Conservation (phyloP, 2,888 invertebrate species). For the Flexamia atlantica region DNA sequence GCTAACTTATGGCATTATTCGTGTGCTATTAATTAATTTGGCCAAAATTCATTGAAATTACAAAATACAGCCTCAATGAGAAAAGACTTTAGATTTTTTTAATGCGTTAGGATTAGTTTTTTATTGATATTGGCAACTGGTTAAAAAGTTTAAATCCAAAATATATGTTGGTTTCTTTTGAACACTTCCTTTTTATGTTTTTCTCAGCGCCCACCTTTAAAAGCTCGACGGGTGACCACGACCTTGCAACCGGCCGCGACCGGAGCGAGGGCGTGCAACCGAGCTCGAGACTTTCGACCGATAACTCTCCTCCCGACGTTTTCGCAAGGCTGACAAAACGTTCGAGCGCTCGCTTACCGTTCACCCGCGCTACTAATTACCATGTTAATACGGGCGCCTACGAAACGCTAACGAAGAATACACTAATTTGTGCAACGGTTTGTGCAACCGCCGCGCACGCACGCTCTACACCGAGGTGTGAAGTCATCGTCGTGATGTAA, state of each 20-base stretch:
- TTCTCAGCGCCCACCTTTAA: too few species aligned
- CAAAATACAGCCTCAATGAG: too few species aligned
- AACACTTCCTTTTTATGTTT: too few species aligned
- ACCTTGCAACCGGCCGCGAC: not conserved
- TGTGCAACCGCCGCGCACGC: constrained; percentile 11
- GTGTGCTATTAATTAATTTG: too few species aligned
- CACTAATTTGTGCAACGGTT: constrained; percentile 38
- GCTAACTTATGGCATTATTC: too few species aligned
- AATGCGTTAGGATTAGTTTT: too few species aligned
- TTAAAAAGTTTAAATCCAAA: too few species aligned
- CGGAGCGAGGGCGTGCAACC: constrained; percentile 11
- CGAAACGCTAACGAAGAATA: constrained; percentile 19
- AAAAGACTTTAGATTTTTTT: too few species aligned
- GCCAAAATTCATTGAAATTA: too few species aligned
- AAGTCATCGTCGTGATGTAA: constrained; percentile 23
- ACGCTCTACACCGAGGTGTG: not conserved
- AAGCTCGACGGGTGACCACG: too few species aligned
- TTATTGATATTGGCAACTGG: too few species aligned
- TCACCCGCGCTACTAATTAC: not conserved
- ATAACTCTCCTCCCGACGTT: constrained; percentile 17
- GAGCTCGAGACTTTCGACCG: constrained; percentile 20
- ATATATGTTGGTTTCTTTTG: too few species aligned
- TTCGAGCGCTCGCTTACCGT: not conserved
- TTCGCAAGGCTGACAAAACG: constrained; percentile 38
- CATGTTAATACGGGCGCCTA: constrained; percentile 18